Percentiles rank a stretch among this genome's conserved stretches.
These are phyloP conservation scores for Drosophila nebulosa DNA, from an alignment of 1,140 invertebrate genomes.

Conservation along the genomic window DNA sequence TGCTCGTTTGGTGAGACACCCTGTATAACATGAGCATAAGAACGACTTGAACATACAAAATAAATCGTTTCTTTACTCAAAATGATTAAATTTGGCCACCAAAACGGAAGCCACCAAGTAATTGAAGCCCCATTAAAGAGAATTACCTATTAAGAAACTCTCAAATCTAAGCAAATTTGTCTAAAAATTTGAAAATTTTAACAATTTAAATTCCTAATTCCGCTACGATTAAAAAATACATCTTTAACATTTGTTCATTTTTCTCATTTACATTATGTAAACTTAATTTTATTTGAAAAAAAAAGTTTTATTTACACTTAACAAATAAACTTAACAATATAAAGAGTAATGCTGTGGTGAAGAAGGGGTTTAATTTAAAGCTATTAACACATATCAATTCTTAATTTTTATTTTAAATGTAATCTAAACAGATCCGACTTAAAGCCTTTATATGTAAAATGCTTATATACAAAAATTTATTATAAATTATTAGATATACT, in stretches of 20 bases:
- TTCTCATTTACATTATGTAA: neutral
- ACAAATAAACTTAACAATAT: conserved; percentile 5
- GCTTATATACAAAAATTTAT: neutral
- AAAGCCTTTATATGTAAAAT: conserved; percentile 11
- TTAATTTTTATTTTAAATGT: conserved; percentile 5
- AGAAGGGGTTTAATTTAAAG: conserved; percentile 28
- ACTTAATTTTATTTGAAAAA: conserved; percentile 7
- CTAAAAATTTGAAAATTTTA: no score
- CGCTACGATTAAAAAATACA: no score
- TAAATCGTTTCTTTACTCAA: neutral
- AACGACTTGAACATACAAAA: neutral
- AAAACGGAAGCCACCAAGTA: no score
- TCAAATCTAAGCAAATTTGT: no score
- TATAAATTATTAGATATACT: neutral
- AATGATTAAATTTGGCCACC: neutral
- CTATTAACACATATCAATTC: conserved; percentile 76
- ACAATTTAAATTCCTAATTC: no score
- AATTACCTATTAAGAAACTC: no score
- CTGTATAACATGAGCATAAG: neutral
- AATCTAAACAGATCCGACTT: conserved; percentile 32
- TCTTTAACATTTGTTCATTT: neutral
- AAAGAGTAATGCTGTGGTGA: neutral
- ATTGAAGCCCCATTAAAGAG: no score
- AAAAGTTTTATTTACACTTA: conserved; percentile 29
- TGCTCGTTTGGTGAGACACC: conserved; percentile 23